Percentiles rank a stretch among this genome's conserved stretches.
These are phyloP conservation scores for Spondyliosoma cantharus DNA, from an alignment of 2,797 vertebrate genomes.

Conservation along the genomic window DNA sequence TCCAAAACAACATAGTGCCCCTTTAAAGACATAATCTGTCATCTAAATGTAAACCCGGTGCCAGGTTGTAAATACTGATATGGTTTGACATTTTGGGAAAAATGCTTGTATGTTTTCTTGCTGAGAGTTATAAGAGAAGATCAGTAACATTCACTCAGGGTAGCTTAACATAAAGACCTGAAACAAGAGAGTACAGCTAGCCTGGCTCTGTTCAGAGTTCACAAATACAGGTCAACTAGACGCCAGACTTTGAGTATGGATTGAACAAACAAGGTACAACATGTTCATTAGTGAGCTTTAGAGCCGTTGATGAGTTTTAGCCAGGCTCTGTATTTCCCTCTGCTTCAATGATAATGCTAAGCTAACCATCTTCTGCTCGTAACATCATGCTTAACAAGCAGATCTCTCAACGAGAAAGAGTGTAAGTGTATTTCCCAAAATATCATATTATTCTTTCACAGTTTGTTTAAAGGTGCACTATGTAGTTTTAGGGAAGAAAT, in stretches of 20 bases:
- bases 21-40: not conserved
- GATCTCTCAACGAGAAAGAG: not conserved
- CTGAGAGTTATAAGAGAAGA: conserved; percentile 10
- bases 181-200: not conserved
- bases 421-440: not conserved
- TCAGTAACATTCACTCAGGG: not conserved
- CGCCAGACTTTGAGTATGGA: not conserved
- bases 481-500: too few species aligned
- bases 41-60: not conserved
- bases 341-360: not conserved
- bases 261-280: not conserved
- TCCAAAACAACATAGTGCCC: too few species aligned
- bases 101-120: conserved; percentile 5
- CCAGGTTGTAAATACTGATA: not conserved
- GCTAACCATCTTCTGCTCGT: not conserved
- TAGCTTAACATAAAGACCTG: conserved; percentile 12
- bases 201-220: not conserved
- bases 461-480: not conserved
- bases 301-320: not conserved
- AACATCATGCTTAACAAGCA: not conserved
- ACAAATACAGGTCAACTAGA: not conserved
- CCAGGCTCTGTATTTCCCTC: not conserved
- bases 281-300: conserved; percentile 1
- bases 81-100: conserved; percentile 16
- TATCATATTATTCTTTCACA: not conserved